These are phyloP conservation scores for Rhinolophus sinicus DNA, from an alignment of 2,113 vertebrate species.

Conservation along the genomic window DNA sequence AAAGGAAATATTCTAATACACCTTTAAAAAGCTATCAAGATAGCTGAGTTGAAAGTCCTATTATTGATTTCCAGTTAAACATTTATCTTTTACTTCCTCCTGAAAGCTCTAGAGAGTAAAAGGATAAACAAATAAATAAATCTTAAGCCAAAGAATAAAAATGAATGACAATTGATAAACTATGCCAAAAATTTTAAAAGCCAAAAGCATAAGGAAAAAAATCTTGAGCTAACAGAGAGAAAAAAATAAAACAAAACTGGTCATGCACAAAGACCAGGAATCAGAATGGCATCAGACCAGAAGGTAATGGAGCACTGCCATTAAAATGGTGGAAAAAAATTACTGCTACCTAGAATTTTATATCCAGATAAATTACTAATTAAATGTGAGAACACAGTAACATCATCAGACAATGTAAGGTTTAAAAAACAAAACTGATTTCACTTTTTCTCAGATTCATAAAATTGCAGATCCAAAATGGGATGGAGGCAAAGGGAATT, in stretches of 20 bases:
- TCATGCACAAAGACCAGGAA: not conserved
- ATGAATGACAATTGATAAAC: not conserved
- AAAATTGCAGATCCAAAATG: not conserved
- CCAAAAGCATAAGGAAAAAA: not conserved
- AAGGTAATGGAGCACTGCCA: not conserved
- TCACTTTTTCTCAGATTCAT: not conserved
- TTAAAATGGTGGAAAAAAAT: not conserved
- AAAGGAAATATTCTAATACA: constrained; percentile 57
- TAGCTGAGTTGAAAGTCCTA: not conserved
- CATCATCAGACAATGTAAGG: not conserved
- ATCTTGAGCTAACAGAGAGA: not conserved
- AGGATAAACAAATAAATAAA: not conserved
- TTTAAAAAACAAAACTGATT: not conserved
- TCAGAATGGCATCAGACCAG: not conserved
- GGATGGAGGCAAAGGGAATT: not conserved
- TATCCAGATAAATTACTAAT: constrained; percentile 8
- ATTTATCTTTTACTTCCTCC: constrained; percentile 1
- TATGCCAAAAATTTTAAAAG: not conserved
- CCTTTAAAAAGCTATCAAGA: constrained; percentile 51
- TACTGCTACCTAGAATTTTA: not conserved
- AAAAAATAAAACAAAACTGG: not conserved
- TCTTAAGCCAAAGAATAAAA: not conserved
- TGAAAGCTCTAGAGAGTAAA: constrained; percentile 11
- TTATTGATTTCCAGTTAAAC: constrained; percentile 49
- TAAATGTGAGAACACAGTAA: not conserved